Evolutionary conservation across 2,797 vertebrate genomes (phyloP).

Genomic region (Pipistrellus pygmaeus): DNA sequence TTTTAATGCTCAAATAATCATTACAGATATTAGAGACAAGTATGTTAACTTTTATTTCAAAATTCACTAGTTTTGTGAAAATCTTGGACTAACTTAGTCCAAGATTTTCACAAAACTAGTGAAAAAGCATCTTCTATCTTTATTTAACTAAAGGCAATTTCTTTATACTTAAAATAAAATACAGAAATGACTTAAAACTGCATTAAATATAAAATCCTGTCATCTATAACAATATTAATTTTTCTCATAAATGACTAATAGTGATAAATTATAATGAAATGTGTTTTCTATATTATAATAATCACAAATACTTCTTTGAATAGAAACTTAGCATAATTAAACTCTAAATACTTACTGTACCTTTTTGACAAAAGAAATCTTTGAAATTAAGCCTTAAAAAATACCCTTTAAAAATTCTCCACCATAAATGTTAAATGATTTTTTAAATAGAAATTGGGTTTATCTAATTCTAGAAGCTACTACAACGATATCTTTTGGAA

Average conservation of each 20-base stretch:
- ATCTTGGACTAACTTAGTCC: not conserved
- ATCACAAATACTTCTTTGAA: constrained; percentile 45
- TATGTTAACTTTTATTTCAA: not conserved
- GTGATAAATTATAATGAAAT: constrained; percentile 19
- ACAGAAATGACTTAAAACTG: not conserved
- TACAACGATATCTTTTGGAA: not conserved
- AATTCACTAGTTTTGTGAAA: not conserved
- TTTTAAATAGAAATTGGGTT: not conserved
- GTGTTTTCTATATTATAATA: constrained; percentile 27
- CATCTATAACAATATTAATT: not conserved
- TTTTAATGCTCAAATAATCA: not conserved
- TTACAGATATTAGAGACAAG: not conserved
- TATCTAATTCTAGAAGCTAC: not conserved
- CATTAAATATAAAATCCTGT: not conserved
- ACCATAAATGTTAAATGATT: not conserved
- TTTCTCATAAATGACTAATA: not conserved
- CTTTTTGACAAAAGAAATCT: not conserved
- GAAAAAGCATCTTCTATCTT: not conserved
- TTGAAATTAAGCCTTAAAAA: constrained; percentile 34
- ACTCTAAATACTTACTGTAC: not conserved
- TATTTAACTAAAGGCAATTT: not conserved
- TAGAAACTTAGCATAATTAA: not conserved
- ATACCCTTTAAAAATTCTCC: not conserved
- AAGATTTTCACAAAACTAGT: no score
- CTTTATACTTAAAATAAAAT: not conserved